A percentile compares a stretch with the other conserved stretches of the same genome.
phyloP scores from a whole-genome alignment of 2,113 vertebrate genomes.

The Mohoua ochrocephala region DNA sequence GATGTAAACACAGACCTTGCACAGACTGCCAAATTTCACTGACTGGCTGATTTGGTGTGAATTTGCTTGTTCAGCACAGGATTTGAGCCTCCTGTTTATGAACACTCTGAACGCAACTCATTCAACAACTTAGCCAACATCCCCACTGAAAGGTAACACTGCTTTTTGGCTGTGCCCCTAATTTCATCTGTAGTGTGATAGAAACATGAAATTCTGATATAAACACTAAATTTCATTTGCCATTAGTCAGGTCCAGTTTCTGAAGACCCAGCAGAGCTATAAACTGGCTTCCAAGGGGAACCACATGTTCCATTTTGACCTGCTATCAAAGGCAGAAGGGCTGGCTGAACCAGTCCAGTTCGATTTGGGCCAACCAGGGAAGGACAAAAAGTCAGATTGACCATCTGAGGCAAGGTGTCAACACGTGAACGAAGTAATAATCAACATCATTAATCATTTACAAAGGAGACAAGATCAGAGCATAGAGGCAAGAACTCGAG shows the following conservation, averaged over 20 bases:
- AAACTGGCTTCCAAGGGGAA: not conserved
- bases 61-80: not conserved
- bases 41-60: not conserved
- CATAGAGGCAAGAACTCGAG: not conserved
- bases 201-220: accelerated
- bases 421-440: not conserved
- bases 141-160: not conserved
- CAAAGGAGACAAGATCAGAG: not conserved
- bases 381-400: not conserved
- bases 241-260: not conserved
- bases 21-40: not conserved
- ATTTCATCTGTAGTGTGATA: not conserved
- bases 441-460: not conserved
- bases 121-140: not conserved
- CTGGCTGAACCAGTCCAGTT: not conserved
- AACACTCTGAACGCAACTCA: not conserved
- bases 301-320: not conserved
- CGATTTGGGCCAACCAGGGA: not conserved
- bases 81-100: not conserved
- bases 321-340: not conserved
- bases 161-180: not conserved
- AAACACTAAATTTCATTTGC: not conserved
- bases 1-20: not conserved
- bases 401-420: not conserved
- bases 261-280: not conserved